A percentile compares a stretch with the other conserved stretches of the same genome.
Evolutionary conservation across 1,140 invertebrate genomes (phyloP).

Genomic region (Drosophila burlai): DNA sequence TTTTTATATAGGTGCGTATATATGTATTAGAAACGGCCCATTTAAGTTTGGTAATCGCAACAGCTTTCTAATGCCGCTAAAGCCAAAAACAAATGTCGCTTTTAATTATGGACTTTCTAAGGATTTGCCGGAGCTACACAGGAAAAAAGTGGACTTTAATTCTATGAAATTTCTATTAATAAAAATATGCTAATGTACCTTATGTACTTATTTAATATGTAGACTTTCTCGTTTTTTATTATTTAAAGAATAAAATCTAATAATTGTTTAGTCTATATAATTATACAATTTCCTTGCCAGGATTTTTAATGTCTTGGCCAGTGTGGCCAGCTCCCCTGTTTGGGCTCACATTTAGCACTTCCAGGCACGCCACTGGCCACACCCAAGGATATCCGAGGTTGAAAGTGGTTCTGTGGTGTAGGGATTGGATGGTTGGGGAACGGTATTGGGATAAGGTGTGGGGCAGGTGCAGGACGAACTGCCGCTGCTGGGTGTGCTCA

Average conservation of each 20-base stretch:
- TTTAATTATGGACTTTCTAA: slow-evolving; percentile 72
- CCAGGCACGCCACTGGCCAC: slow-evolving; percentile 71
- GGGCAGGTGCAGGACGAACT: slow-evolving; percentile 53
- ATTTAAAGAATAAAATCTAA: too few species aligned
- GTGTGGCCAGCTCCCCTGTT: slow-evolving; percentile 22
- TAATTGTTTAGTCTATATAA: background rate
- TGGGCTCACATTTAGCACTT: slow-evolving; percentile 70
- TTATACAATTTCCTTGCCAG: background rate
- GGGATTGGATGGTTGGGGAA: background rate
- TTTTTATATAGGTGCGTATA: slow-evolving; percentile 33
- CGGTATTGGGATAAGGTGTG: background rate
- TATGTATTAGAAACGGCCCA: slow-evolving; percentile 38
- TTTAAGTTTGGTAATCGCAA: slow-evolving; percentile 80
- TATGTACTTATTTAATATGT: too few species aligned
- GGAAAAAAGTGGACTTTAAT: background rate
- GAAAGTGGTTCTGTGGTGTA: slow-evolving; percentile 8
- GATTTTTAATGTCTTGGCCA: background rate
- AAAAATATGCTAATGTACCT: background rate
- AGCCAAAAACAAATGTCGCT: slow-evolving; percentile 71
- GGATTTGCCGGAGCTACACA: slow-evolving; percentile 29
- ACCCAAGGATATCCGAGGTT: slow-evolving; percentile 64
- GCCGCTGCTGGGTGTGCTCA: slow-evolving; percentile 69
- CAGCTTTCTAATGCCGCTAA: slow-evolving; percentile 71
- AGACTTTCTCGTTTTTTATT: too few species aligned
- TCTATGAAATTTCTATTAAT: too few species aligned